Percentiles rank a stretch among this genome's conserved stretches.
These are phyloP conservation scores for Tetragonisca angustula DNA, from an alignment of 2,888 invertebrate genomes.

Conservation along the genomic window DNA sequence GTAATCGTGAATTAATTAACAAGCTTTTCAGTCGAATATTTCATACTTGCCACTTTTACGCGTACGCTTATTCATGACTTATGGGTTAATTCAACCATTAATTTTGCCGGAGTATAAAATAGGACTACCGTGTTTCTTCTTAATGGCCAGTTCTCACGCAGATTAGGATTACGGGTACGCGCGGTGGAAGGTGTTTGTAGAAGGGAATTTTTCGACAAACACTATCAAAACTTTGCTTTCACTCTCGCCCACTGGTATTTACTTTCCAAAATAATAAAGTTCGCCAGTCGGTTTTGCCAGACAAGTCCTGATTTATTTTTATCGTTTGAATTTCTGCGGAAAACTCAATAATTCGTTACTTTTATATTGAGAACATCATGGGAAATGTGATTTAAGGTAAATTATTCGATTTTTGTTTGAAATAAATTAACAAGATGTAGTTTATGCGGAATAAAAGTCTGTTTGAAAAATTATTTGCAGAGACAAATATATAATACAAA, in stretches of 20 bases:
- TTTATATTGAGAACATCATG: no score
- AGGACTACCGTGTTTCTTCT: conserved; percentile 35
- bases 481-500: no score
- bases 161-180: conserved; percentile 38
- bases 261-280: conserved; percentile 24
- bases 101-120: conserved; percentile 13
- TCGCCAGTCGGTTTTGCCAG: neutral
- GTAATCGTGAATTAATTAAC: neutral
- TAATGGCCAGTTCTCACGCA: conserved; percentile 41
- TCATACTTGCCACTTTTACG: neutral
- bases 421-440: no score
- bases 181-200: conserved; percentile 19
- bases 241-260: conserved; percentile 26
- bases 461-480: no score
- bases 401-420: no score
- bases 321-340: neutral
- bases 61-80: neutral
- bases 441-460: no score
- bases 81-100: conserved; percentile 25
- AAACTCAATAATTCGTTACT: no score
- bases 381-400: no score
- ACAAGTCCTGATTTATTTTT: neutral
- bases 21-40: neutral
- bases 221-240: conserved; percentile 33
- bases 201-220: conserved; percentile 20